Evolutionary conservation across 1,140 invertebrate genomes (phyloP), one percentile per base, ranked within the genome.

Genomic region (Penaeus chinensis): DNA sequence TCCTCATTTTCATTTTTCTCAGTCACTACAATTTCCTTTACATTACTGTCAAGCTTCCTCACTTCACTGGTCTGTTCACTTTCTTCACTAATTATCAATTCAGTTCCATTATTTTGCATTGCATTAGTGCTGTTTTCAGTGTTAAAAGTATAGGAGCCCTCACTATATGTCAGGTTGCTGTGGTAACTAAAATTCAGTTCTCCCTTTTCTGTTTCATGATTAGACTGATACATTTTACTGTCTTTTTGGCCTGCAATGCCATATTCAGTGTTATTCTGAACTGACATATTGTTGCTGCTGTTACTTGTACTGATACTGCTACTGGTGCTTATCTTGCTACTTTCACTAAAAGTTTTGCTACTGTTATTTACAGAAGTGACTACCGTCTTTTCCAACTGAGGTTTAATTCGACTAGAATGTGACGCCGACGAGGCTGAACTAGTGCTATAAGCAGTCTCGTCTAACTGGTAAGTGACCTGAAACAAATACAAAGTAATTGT

Each of bases 381-480:
- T 62, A 63, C 69, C 54, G 80, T 81, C 66, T 87, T 77, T 66
- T 82, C 81, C 86, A 78, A 63, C 27, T 82, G 86, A 82, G 66
- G 86, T 76, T 37, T 83, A 61, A 32, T 60, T n/a, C 54, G 86
- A 87, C 86, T 87, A 87, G 86, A 87, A 78, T 86, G 84, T 69
- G 69, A 82, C 37, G 66, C 24, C 61, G 86, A 42, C 61, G 66
- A 63, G 86, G 61, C 60, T n/a, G 80, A 76, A 32, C 80, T 62
- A 77, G 71, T 65, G 80, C 80, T 87, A 87, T 87, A 87, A 78
- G 62, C 86, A 77, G 80, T 83, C 86, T 63, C 81, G 37, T 82
- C 80, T 74, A 87, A 78, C 80, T 87, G 86, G 81, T 87, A 83
- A 24, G 66, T 87, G 62, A 82, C 80, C 86, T 87, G 86, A 37